Evolutionary conservation across 35 echinoderm and acorn worm species (phyloP).

Genomic region (Stichopus chloronotus): DNA sequence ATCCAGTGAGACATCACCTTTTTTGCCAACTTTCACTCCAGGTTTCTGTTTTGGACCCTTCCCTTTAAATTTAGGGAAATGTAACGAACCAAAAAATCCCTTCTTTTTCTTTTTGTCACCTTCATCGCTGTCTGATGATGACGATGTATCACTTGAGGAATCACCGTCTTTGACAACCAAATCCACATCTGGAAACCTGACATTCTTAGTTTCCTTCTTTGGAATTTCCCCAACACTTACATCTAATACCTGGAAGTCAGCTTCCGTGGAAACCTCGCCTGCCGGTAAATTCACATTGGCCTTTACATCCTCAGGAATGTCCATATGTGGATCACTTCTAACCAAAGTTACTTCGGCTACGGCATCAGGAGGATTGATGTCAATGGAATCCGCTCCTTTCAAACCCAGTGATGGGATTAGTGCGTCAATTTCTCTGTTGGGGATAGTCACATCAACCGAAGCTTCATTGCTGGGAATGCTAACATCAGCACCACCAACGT

Average conservation of each 20-base stretch:
- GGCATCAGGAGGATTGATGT: not conserved
- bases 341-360: not conserved
- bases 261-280: not conserved
- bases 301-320: not conserved
- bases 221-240: not conserved
- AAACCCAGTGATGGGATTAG: not conserved
- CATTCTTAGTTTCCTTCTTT: not conserved
- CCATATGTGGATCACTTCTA: not conserved
- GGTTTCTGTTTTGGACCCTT: slow-evolving; percentile 20
- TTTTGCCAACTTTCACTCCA: not conserved
- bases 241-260: not conserved
- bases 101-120: slow-evolving; percentile 48
- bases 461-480: not conserved
- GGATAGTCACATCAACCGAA: not conserved
- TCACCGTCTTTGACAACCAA: not conserved
- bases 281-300: not conserved
- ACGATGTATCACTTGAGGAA: not conserved
- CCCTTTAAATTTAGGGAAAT: slow-evolving; percentile 31
- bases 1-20: not conserved
- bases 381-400: not conserved
- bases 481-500: not conserved
- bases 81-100: slow-evolving; percentile 19
- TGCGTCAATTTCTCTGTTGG: not conserved
- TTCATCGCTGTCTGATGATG: not conserved
- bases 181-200: not conserved